Base-by-base conservation (phyloP, 1,140 invertebrate genomes). In the Patella vulgata region DNA sequence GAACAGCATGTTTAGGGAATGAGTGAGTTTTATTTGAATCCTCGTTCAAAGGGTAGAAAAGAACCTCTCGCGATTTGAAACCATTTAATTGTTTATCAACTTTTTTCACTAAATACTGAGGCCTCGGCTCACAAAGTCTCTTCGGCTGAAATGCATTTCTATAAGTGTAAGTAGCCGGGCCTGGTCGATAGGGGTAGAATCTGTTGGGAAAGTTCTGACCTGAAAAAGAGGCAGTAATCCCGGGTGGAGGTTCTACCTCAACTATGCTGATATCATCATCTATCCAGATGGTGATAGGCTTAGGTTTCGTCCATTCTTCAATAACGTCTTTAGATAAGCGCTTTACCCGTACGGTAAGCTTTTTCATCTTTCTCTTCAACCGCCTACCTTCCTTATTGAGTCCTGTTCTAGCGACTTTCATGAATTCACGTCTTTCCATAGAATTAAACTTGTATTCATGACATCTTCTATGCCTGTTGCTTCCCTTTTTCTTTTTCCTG, bases 371-470 rank as follows among this genome's bases (percentile, higher is more conserved):
- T n/a, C 40, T 43, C 17, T 63, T 40, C n/a, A 77, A 47, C 27
- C 56, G 57, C 33, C 72, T 43, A 30, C 70, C 73, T 36, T 54
- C 36, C 53, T 66, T 61, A 59, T 52, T 70, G 27, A 75, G 48
- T 59, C 76, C 76, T 25, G 74, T 76, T 55, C 59, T 66, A 17
- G 71, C 44, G 28, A 44, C 57, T 33, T 57, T 50, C 36, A 75
- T 63, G 50, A 71, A 73, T 42, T 74, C 72, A 14, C 59, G 46
- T 46, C 62, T 63, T 19, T 77, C 64, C 9, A 14, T 31, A 47
- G 47, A 59, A 50, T 58, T 70, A 56, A 78, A 78, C 52, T 76
- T 78, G 42, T 68, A 75, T 31, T 55, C 56, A 54, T 78, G 74
- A 14, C 33, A 36, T 36, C 33, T 5, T 17, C 53, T 46, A 63